A percentile compares a stretch with the other conserved stretches of the same genome.
phyloP scores from a whole-genome alignment of 2,113 vertebrate species.

The Actenoides lindsayi region DNA sequence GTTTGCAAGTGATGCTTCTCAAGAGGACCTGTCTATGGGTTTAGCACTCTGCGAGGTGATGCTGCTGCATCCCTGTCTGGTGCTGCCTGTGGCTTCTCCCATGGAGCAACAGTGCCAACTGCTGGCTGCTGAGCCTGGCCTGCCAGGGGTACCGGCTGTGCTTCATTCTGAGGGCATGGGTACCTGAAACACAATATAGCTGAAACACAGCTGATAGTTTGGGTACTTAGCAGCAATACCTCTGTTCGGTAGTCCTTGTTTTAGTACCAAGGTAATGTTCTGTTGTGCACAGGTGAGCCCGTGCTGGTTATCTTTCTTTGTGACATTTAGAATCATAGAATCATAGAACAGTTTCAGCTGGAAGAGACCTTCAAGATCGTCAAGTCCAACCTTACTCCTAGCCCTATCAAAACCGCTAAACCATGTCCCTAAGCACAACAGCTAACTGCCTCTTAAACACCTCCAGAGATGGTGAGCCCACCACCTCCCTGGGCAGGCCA shows the following conservation, averaged over 20 bases:
- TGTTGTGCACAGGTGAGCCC: rapidly evolving
- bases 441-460: too few relatives aligned
- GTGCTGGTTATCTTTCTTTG: neutral
- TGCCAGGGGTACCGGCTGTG: neutral
- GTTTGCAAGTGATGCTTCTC: neutral
- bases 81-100: neutral
- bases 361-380: too few relatives aligned
- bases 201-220: neutral
- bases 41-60: neutral
- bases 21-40: neutral
- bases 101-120: slow-evolving; percentile 62
- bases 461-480: too few relatives aligned
- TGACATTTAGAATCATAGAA: rapidly evolving
- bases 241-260: neutral
- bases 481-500: too few relatives aligned
- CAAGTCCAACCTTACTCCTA: too few relatives aligned
- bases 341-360: too few relatives aligned
- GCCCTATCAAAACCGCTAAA: too few relatives aligned
- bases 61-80: neutral
- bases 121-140: neutral
- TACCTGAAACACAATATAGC: neutral
- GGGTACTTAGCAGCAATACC: neutral
- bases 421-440: too few relatives aligned
- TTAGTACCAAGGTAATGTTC: neutral
- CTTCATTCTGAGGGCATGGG: rapidly evolving